These are phyloP conservation scores for Pseudachorutes palmiensis DNA, from an alignment of 1,140 invertebrate genomes.

Conservation along the genomic window DNA sequence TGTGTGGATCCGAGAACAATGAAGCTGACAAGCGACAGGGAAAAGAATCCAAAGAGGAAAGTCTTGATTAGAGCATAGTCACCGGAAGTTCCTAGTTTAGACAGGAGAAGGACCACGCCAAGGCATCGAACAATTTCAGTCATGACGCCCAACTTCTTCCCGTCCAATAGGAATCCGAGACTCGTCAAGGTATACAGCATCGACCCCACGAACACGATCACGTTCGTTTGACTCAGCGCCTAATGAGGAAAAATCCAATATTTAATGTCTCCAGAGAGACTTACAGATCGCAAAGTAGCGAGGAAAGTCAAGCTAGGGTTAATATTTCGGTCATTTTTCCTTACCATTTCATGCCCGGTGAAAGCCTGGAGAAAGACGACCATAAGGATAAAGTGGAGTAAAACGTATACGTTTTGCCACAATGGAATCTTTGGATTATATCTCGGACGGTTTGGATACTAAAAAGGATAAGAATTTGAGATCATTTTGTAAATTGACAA, in stretches of 20 bases:
- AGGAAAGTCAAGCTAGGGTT: too few species aligned
- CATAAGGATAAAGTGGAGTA: slow-evolving; percentile 58
- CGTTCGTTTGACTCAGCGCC: slow-evolving; percentile 23
- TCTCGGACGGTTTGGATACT: slow-evolving; percentile 56
- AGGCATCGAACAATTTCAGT: slow-evolving; percentile 19
- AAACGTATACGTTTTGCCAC: slow-evolving; percentile 61
- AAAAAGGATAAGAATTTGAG: slow-evolving; percentile 16
- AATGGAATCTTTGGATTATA: slow-evolving; percentile 58
- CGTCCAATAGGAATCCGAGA: slow-evolving; percentile 25
- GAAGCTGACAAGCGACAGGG: too few species aligned
- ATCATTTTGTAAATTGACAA: slow-evolving; percentile 20
- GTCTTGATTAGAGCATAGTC: too few species aligned
- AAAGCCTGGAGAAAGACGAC: slow-evolving; percentile 57
- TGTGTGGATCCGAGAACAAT: background rate
- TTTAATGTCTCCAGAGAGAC: background rate
- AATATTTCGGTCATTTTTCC: too few species aligned
- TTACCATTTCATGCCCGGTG: slow-evolving; percentile 52
- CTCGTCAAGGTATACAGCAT: slow-evolving; percentile 26
- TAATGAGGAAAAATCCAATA: slow-evolving; percentile 2
- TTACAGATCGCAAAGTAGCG: background rate
- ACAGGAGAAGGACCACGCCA: background rate
- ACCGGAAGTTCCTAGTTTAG: too few species aligned
- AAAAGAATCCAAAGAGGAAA: background rate
- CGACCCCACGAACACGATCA: slow-evolving; percentile 15
- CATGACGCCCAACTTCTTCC: slow-evolving; percentile 7